phyloP scores from a whole-genome alignment of 1,140 invertebrate species.

The Ridgeia piscesae region DNA sequence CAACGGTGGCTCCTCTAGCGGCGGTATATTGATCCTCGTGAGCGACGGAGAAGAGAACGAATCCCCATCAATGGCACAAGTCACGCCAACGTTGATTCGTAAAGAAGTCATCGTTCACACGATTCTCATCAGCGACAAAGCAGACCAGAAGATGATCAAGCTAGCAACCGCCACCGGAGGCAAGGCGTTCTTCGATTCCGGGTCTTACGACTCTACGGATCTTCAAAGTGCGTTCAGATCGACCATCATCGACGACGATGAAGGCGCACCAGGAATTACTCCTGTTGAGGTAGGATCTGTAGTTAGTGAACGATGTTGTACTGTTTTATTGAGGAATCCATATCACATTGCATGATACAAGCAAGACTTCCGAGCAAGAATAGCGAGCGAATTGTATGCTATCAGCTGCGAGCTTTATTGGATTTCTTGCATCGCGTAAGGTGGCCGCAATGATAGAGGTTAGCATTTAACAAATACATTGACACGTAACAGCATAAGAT shows the following conservation, averaged over 20 bases:
- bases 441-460: too few species aligned
- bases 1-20: background rate
- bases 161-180: background rate
- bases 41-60: background rate
- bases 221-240: background rate
- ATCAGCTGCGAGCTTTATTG: too few species aligned
- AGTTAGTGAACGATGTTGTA: background rate
- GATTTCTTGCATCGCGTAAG: too few species aligned
- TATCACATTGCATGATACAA: too few species aligned
- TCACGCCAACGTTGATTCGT: background rate
- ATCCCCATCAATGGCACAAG: background rate
- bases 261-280: background rate
- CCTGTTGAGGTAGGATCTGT: background rate
- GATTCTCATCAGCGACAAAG: background rate
- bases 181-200: background rate
- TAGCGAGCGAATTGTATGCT: too few species aligned
- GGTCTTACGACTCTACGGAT: background rate
- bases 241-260: background rate
- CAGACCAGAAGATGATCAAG: background rate
- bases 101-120: background rate
- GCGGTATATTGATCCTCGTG: background rate
- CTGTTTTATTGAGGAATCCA: too few species aligned
- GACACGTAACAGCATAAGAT: too few species aligned
- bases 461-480: too few species aligned
- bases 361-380: too few species aligned